Conservation (phyloP, 2,888 invertebrate genomes). For the Ophion ventricosus region DNA sequence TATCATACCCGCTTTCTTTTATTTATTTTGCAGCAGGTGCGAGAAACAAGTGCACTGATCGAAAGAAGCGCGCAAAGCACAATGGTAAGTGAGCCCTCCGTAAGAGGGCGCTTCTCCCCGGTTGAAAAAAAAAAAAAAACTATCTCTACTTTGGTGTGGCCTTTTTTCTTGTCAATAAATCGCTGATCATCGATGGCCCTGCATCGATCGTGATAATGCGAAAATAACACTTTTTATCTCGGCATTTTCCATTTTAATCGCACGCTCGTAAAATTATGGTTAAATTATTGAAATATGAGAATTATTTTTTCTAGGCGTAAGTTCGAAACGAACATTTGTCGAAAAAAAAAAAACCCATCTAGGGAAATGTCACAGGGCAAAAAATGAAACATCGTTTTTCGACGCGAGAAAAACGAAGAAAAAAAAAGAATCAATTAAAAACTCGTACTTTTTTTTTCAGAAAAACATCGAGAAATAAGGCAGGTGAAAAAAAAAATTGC, state of each 20-base stretch:
- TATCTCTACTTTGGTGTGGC: not conserved
- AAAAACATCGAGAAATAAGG: no score
- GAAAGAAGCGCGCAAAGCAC: slow-evolving; percentile 59
- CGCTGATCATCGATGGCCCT: not conserved
- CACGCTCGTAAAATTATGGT: not conserved
- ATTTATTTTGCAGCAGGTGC: slow-evolving; percentile 55
- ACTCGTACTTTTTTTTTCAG: no score
- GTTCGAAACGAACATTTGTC: no score
- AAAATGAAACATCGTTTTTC: no score
- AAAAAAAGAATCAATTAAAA: no score
- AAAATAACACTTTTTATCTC: slow-evolving; percentile 17
- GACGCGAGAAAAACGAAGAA: no score
- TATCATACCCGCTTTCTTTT: slow-evolving; percentile 38
- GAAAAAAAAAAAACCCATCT: no score
- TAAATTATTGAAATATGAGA: no score
- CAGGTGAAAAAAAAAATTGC: no score
- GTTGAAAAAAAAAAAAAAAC: not conserved
- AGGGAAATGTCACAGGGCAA: no score
- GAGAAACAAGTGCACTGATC: slow-evolving; percentile 44
- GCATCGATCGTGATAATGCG: not conserved
- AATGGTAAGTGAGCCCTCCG: slow-evolving; percentile 55
- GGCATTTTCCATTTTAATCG: not conserved
- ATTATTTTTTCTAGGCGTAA: no score
- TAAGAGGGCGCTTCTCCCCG: not conserved
- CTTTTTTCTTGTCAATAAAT: not conserved